Percentiles rank a stretch among this genome's conserved stretches.
These are phyloP conservation scores for Leucophenga montana DNA, from an alignment of 2,888 invertebrate genomes.

Conservation along the genomic window DNA sequence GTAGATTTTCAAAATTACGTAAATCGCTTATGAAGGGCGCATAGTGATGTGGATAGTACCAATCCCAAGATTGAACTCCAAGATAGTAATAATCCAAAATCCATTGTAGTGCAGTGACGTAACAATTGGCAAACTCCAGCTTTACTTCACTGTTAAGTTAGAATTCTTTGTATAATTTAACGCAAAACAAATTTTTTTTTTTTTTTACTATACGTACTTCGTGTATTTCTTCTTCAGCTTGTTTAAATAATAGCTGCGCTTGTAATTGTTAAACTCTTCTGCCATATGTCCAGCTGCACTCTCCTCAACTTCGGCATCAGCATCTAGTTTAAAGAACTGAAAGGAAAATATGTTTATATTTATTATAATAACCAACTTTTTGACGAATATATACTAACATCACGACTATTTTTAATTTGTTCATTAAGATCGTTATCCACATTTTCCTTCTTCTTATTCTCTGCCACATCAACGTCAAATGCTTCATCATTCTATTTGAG, in stretches of 20 bases:
- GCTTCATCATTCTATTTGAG: slow-evolving; percentile 59
- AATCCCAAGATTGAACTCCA: slow-evolving; percentile 97
- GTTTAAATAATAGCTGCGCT: slow-evolving; percentile 92
- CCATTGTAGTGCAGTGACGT: slow-evolving; percentile 96
- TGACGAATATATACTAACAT: slow-evolving; percentile 46
- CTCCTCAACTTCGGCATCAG: slow-evolving; percentile 67
- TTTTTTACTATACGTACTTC: slow-evolving; percentile 31
- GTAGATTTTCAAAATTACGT: slow-evolving; percentile 82
- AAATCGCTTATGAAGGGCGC: slow-evolving; percentile 97
- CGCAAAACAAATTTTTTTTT: no score
- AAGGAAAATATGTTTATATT: background rate
- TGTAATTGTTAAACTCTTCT: slow-evolving; percentile 87
- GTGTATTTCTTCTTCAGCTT: slow-evolving; percentile 78
- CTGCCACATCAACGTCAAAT: slow-evolving; percentile 64
- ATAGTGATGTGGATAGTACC: slow-evolving; percentile 98
- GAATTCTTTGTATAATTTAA: background rate
- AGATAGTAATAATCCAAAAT: slow-evolving; percentile 96
- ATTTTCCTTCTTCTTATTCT: slow-evolving; percentile 53
- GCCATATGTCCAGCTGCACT: slow-evolving; percentile 76
- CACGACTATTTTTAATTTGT: slow-evolving; percentile 65
- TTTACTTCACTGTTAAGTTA: slow-evolving; percentile 79
- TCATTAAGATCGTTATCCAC: slow-evolving; percentile 61
- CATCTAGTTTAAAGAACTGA: slow-evolving; percentile 40
- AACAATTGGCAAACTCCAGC: slow-evolving; percentile 87
- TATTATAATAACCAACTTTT: background rate